Base-by-base conservation (phyloP, 2,797 vertebrate species). In the Philypnodon macrostomus region DNA sequence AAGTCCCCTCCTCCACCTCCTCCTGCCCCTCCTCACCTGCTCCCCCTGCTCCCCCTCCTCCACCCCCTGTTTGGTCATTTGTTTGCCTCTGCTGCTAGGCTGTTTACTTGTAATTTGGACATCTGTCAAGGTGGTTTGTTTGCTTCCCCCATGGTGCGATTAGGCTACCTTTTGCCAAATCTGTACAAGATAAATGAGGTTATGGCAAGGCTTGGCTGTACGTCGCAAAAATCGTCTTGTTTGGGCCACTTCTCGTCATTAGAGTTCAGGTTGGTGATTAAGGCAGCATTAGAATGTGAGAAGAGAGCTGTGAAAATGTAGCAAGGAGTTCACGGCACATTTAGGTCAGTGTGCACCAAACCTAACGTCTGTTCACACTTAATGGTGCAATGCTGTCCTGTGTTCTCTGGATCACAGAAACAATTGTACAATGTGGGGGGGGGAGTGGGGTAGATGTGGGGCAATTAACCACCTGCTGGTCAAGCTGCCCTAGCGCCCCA, bases 101-200 rank as follows among this genome's bases (percentile, higher is more conserved):
- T 86, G 81, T 86, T 85, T 85, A 71, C 71, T 73, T 80, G 75
- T 84, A 75, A 83, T 80, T 81, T 88, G 83, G 85, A 85, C 77
- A 82, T 88, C 81, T 82, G 81, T 87, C 87, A 83, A 80, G 75
- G 72, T 75, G 73, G 69, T 75, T 72, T 67, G 74, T 77, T 83
- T 72, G 66, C 73, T 58, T 62, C 70, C 26, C 81, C 83, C 14
- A 60, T 41, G 47, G 80, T 76, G 79, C 59, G 70, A 83, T 83
- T 74, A 66, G 75, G 48, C 45, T 52, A 50, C 65, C 63, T 60
- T n/a, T 80, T 75, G 78, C 83, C 79, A 84, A 79, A 80, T 71
- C 63, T 60, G 59, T 35, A 3, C 47, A 72, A 74, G 76, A 85
- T 53, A 60, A 72, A 88, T 81, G 58, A 34, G 47, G 62, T 63